Conservation (phyloP, 2,113 vertebrate species). For the Oophaga pumilio region DNA sequence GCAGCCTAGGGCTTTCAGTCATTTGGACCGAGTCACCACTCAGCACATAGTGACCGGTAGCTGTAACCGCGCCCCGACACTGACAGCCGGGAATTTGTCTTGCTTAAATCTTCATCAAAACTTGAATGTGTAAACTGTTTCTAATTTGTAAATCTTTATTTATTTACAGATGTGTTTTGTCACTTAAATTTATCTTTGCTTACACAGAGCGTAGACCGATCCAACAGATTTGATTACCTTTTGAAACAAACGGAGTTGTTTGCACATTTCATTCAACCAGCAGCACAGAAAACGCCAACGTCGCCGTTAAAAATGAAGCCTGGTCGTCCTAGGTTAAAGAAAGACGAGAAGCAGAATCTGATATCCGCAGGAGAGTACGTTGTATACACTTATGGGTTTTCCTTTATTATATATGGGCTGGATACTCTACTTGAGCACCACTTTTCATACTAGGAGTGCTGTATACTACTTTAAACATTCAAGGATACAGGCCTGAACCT, state of each 20-base stretch:
- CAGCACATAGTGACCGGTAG: too few relatives aligned
- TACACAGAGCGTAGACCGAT: slow-evolving; percentile 89
- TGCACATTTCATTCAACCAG: slow-evolving; percentile 98
- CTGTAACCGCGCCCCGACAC: too few relatives aligned
- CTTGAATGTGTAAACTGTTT: too few relatives aligned
- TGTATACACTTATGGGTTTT: neutral
- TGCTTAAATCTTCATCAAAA: too few relatives aligned
- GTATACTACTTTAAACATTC: too few relatives aligned
- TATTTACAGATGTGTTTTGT: neutral
- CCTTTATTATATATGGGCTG: too few relatives aligned
- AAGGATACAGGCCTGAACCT: too few relatives aligned
- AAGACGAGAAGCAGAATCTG: slow-evolving; percentile 97
- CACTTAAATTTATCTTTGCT: neutral
- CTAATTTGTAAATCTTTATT: neutral
- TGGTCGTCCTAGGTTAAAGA: slow-evolving; percentile 93
- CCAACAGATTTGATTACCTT: slow-evolving; percentile 98
- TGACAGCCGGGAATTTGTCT: too few relatives aligned
- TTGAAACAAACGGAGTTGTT: slow-evolving; percentile 98
- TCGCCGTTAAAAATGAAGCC: slow-evolving; percentile 99
- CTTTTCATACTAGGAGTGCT: too few relatives aligned
- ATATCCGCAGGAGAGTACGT: slow-evolving; percentile 96
- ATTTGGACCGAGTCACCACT: too few relatives aligned
- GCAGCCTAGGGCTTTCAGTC: too few relatives aligned
- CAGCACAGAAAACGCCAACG: slow-evolving; percentile 96
- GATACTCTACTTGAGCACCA: too few relatives aligned